Conservation (phyloP, 2,888 invertebrate genomes). For the Cataglyphis cursor region DNA sequence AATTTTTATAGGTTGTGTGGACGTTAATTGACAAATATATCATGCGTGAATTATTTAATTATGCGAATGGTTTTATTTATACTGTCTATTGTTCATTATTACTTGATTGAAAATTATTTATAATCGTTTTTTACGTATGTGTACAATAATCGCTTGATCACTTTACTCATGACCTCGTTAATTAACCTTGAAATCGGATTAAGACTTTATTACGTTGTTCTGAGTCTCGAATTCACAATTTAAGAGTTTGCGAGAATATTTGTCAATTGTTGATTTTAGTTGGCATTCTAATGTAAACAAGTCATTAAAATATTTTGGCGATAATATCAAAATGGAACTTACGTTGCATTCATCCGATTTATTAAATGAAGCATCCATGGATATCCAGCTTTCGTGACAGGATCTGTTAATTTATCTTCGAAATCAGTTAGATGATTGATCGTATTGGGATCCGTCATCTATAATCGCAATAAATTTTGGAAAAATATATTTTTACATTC, state of each 20-base stretch:
- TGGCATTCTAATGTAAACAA: neutral
- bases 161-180: neutral
- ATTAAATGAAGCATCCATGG: constrained; percentile 81
- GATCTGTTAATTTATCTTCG: constrained; percentile 82
- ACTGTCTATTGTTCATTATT: neutral
- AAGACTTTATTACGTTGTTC: constrained; percentile 16
- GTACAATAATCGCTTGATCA: neutral
- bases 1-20: neutral
- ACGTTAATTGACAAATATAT: neutral
- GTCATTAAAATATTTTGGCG: neutral
- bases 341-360: constrained; percentile 84
- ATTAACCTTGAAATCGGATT: constrained; percentile 18
- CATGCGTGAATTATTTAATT: constrained; percentile 19
- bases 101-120: constrained; percentile 4
- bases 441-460: constrained; percentile 85
- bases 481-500: neutral
- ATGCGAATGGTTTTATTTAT: neutral
- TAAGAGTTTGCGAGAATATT: neutral
- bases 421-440: constrained; percentile 87
- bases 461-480: constrained; percentile 35
- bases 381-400: constrained; percentile 83
- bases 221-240: neutral
- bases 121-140: neutral
- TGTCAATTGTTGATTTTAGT: neutral
- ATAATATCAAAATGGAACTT: constrained; percentile 60